These are phyloP conservation scores for Cichlasoma orientale DNA, from an alignment of 2,797 vertebrate species.

Conservation along the genomic window DNA sequence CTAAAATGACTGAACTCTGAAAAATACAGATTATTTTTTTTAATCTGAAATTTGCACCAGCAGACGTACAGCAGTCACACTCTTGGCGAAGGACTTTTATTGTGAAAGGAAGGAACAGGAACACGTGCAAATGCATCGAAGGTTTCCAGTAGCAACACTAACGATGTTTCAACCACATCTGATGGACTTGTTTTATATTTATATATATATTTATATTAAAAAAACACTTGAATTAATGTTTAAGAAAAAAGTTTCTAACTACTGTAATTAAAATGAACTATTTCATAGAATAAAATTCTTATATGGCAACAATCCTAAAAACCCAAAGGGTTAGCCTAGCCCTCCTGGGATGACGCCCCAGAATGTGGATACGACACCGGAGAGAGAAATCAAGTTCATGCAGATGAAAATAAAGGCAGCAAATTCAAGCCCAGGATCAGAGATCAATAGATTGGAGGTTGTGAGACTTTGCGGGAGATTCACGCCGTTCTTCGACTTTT, in stretches of 20 bases:
- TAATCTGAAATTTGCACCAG: not conserved
- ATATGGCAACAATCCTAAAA: too few relatives aligned
- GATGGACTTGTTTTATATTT: not conserved
- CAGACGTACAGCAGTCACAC: not conserved
- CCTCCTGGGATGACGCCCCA: not conserved
- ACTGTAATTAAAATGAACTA: not conserved
- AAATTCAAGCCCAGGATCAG: too few relatives aligned
- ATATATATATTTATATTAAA: too few relatives aligned
- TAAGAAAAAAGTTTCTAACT: not conserved
- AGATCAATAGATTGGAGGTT: too few relatives aligned
- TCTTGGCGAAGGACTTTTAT: not conserved
- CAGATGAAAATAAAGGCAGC: too few relatives aligned
- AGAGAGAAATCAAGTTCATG: not conserved
- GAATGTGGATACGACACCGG: not conserved
- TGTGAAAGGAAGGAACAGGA: not conserved
- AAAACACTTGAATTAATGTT: not conserved
- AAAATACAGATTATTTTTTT: not conserved
- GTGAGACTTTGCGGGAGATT: not conserved
- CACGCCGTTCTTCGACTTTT: not conserved
- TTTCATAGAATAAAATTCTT: not conserved
- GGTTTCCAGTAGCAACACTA: not conserved
- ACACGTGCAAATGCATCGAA: not conserved
- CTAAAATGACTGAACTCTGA: too few relatives aligned
- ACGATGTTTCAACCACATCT: not conserved
- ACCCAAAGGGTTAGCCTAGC: rapidly evolving